A percentile compares a stretch with the other conserved stretches of the same genome.
phyloP scores from a whole-genome alignment of 2,797 vertebrate genomes.

The Oophaga sylvatica region DNA sequence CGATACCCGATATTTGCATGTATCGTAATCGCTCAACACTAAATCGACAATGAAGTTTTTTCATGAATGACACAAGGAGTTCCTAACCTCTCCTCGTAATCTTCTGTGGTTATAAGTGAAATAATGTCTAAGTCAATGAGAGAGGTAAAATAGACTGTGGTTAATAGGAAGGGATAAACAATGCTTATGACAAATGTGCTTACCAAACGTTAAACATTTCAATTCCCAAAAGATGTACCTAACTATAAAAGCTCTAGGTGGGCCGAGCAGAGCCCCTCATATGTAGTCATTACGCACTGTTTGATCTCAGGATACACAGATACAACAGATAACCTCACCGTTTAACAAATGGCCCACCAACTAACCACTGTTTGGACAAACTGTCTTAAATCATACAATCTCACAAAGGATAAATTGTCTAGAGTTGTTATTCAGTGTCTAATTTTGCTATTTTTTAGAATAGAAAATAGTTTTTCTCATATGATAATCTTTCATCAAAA shows the following conservation, averaged over 20 bases:
- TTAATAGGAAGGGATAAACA: conserved; percentile 12
- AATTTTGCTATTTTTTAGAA: background rate
- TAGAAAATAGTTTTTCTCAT: background rate
- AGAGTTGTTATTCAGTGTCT: background rate
- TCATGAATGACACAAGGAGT: background rate
- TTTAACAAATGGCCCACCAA: background rate
- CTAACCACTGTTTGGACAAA: background rate
- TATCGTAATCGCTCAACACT: too few species aligned
- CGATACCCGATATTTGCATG: too few species aligned
- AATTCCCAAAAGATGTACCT: conserved; percentile 17
- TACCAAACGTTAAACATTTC: conserved; percentile 25
- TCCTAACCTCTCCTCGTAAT: background rate
- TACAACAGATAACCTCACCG: conserved; percentile 35
- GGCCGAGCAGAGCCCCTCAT: background rate
- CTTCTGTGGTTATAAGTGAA: conserved; percentile 41
- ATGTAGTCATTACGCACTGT: conserved; percentile 3
- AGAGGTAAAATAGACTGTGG: conserved; percentile 19
- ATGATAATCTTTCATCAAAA: background rate
- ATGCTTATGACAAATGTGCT: conserved; percentile 12
- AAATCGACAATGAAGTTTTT: background rate
- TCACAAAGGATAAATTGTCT: background rate
- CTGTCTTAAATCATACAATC: background rate
- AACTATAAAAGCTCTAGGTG: conserved; percentile 43
- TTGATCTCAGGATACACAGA: conserved; percentile 42
- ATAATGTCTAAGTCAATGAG: background rate